Conservation (phyloP, 2,113 vertebrate species). For the Halcyon malimbica region DNA sequence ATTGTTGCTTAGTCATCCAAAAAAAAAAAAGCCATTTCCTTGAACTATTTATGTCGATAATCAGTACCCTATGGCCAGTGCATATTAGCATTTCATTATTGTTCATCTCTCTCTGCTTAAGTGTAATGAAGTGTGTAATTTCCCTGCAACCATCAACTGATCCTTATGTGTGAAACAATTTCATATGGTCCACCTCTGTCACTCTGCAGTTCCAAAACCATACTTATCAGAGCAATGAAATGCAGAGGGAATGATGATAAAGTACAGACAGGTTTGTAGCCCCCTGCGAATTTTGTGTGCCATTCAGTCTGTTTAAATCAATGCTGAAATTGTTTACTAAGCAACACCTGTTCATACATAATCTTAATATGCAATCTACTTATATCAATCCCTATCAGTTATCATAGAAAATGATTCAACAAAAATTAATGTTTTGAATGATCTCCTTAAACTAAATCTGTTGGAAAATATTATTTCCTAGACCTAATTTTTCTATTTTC, state of each 20-base stretch:
- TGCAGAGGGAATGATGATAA: not conserved
- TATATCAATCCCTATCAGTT: not conserved
- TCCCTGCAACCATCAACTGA: not conserved
- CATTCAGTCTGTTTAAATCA: not conserved
- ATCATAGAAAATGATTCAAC: not conserved
- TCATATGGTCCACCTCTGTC: conserved; percentile 2
- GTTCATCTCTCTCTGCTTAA: not conserved
- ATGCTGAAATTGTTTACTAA: not conserved
- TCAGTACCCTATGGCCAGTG: not conserved
- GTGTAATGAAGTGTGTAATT: conserved; percentile 39
- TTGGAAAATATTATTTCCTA: not conserved
- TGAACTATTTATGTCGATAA: not conserved
- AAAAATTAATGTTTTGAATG: not conserved
- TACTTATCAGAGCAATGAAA: not conserved
- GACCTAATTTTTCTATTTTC: not conserved
- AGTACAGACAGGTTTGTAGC: not conserved
- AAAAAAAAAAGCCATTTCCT: not conserved
- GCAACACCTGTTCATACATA: not conserved
- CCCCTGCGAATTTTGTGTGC: not conserved
- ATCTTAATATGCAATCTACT: not conserved
- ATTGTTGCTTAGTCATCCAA: not conserved
- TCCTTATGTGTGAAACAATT: conserved; percentile 29
- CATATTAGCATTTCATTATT: conserved; percentile 20
- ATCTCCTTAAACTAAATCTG: not conserved
- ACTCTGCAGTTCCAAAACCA: not conserved